Evolutionary conservation across 2,797 vertebrate genomes (phyloP).

Genomic region (Catamblyrhynchus diadema): DNA sequence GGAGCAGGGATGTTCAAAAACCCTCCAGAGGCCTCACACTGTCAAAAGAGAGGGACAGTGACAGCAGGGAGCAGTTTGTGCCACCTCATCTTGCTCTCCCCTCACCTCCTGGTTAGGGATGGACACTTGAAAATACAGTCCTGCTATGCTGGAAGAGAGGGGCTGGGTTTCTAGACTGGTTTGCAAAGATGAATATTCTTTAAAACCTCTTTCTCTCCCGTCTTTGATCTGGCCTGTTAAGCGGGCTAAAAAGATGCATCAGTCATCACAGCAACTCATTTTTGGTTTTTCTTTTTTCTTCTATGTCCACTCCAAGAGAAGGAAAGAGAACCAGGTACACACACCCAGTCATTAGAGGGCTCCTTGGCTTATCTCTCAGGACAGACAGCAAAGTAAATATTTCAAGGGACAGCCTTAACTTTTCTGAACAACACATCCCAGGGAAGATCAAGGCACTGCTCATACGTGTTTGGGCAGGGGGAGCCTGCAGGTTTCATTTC

Average conservation of each 20-base stretch:
- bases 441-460: background rate
- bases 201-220: background rate
- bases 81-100: background rate
- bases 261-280: background rate
- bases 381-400: background rate
- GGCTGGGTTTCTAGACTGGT: background rate
- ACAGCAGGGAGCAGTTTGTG: background rate
- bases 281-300: background rate
- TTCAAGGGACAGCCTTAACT: background rate
- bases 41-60: background rate
- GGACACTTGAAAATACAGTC: background rate
- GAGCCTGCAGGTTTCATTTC: background rate
- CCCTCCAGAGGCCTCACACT: accelerated
- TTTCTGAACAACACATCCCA: background rate
- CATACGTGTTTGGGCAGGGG: background rate
- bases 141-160: background rate
- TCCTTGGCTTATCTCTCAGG: background rate
- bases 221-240: background rate
- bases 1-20: background rate
- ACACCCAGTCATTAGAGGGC: background rate
- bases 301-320: background rate
- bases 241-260: background rate
- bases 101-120: background rate
- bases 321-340: background rate
- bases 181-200: background rate